Evolutionary conservation across 2,888 invertebrate genomes (phyloP), one percentile per base, ranked within the genome.

Genomic region (Corbicula japonica): DNA sequence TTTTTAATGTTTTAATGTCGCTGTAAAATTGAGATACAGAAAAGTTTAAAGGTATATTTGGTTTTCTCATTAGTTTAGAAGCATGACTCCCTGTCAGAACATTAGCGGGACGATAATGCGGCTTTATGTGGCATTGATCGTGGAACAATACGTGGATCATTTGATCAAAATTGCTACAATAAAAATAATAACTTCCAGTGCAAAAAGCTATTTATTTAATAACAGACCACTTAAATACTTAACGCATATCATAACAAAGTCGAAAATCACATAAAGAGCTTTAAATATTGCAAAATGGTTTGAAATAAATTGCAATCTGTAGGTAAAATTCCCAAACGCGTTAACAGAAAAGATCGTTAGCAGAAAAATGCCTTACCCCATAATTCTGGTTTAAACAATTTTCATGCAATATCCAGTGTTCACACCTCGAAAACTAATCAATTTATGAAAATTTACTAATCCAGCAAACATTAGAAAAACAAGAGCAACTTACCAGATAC

Each of bases 151-250:
- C 46, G 44, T 41, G 46, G 72, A 72, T 71, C 70, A 65, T 52
- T 28, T 60, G 66, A 74, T 74, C 74, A 66, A 68, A 35, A 41
- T 66, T 26, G 44, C 41, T 15, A 74, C 66, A 66, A 74, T 50
- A 35, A 52, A 60, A 66, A 54, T 74, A 56, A 52, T 35, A 66
- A 56, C 60, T 44, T 23, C 41, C 26, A 34, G 66, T 74, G 60
- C 73, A 73, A 62, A 69, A 63, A 76, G 18, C 32, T 56, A 18
- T 56, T 32, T 21, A n/a, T n/a, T n/a, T n/a, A n/a, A n/a, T n/a
- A n/a, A n/a, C n/a, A n/a, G n/a, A n/a, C n/a, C n/a, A n/a, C n/a
- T n/a, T n/a, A n/a, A n/a, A n/a, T n/a, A n/a, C n/a, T n/a, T n/a
- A n/a, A n/a, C 56, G 56, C 18, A 32, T 34, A 15, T 34, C 15